These are phyloP conservation scores for Sapajus apella DNA, from an alignment of 2,113 vertebrate species.

Conservation along the genomic window DNA sequence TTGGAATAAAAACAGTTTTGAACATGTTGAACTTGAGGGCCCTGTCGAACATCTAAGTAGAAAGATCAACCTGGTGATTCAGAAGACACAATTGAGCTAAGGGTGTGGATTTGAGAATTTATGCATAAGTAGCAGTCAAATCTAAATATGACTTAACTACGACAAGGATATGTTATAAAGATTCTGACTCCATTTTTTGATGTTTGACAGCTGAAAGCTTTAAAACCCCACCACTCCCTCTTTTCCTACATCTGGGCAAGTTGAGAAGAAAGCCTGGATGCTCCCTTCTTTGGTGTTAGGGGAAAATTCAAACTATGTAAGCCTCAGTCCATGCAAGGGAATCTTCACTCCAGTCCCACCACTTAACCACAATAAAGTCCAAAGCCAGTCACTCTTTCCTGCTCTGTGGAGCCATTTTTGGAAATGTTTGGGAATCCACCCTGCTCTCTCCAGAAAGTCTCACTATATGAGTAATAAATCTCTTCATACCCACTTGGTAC, in stretches of 20 bases:
- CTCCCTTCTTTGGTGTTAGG: neutral
- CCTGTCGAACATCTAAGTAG: slow-evolving; percentile 15
- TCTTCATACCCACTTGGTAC: neutral
- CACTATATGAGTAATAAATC: slow-evolving; percentile 25
- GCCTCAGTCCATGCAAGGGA: neutral
- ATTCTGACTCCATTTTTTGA: slow-evolving; percentile 22
- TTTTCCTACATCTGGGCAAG: neutral
- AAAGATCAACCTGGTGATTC: slow-evolving; percentile 28
- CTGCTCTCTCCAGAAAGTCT: neutral
- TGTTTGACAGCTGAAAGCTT: slow-evolving; percentile 3
- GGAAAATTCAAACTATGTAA: neutral
- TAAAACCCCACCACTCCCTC: neutral
- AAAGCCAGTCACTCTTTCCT: neutral
- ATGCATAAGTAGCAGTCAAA: neutral
- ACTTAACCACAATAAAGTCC: neutral
- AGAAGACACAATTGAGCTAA: neutral
- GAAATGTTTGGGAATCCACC: neutral
- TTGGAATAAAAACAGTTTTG: slow-evolving; percentile 49
- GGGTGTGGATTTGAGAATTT: neutral
- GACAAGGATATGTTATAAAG: neutral
- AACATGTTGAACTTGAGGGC: neutral
- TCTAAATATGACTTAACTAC: slow-evolving; percentile 21
- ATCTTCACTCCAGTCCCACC: neutral
- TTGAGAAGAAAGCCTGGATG: slow-evolving; percentile 1
- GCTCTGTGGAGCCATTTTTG: neutral